Evolutionary conservation across 2,113 vertebrate species (phyloP).

Genomic region (Camelus dromedarius): DNA sequence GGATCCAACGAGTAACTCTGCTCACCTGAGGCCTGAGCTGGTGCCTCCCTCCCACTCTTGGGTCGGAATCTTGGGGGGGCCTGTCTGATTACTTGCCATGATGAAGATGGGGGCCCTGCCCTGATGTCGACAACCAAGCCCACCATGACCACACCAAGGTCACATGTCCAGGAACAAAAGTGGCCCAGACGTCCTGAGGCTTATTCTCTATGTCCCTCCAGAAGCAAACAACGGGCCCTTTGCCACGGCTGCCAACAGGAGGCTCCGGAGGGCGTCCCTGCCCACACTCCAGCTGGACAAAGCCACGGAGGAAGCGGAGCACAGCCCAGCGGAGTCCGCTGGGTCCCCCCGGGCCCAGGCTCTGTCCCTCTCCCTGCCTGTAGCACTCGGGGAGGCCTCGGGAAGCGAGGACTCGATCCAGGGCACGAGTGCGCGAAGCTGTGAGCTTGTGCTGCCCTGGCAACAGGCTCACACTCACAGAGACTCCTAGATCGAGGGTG

Average conservation of each 20-base stretch:
- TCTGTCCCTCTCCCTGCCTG: neutral
- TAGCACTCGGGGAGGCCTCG: neutral
- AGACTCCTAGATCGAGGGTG: rapidly evolving
- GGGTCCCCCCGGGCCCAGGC: neutral
- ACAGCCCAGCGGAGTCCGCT: rapidly evolving
- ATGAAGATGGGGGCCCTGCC: neutral
- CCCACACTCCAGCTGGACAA: neutral
- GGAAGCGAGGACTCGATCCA: neutral
- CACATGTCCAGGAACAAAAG: neutral
- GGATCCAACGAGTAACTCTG: neutral
- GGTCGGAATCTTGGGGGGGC: rapidly evolving
- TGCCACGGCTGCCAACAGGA: neutral
- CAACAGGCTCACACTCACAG: rapidly evolving
- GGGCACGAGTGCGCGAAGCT: rapidly evolving
- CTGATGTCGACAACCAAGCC: rapidly evolving
- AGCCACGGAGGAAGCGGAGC: neutral
- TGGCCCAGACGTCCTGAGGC: neutral
- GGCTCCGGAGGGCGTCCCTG: neutral
- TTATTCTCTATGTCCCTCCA: neutral
- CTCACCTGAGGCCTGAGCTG: neutral
- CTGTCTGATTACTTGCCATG: neutral
- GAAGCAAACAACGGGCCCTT: neutral
- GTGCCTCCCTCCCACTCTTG: rapidly evolving
- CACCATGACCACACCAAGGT: rapidly evolving
- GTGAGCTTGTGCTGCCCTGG: rapidly evolving